Evolutionary conservation across 2,113 vertebrate species (phyloP).

Genomic region (Cyanistes caeruleus): DNA sequence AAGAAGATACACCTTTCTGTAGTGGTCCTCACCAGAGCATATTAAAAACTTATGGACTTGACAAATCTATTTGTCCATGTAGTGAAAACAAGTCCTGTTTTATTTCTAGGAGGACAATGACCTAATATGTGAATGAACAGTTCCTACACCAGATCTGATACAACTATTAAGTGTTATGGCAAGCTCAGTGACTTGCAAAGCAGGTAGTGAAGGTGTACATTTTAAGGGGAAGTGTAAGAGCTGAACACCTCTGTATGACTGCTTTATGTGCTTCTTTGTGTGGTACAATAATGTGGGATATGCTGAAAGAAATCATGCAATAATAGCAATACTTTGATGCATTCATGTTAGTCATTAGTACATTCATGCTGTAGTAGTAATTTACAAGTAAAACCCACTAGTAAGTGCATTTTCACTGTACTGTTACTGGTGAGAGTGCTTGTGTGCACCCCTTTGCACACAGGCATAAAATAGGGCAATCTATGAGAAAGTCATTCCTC

Average conservation of each 20-base stretch:
- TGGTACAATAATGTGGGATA: neutral
- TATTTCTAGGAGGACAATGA: neutral
- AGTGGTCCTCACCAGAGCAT: neutral
- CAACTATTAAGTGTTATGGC: neutral
- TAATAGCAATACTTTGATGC: neutral
- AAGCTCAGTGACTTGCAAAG: neutral
- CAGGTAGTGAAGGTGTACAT: neutral
- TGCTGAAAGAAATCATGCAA: neutral
- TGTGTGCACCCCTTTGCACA: neutral
- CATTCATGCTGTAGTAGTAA: neutral
- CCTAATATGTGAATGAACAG: neutral
- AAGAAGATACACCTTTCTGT: neutral
- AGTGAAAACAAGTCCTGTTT: neutral
- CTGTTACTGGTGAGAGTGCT: neutral
- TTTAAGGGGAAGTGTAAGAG: neutral
- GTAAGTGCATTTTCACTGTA: neutral
- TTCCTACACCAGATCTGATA: neutral
- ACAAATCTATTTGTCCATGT: neutral
- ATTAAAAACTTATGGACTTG: neutral
- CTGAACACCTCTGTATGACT: neutral
- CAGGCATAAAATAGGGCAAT: neutral
- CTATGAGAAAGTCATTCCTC: neutral
- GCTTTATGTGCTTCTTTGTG: neutral
- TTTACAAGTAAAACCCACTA: neutral
- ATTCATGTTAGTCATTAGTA: neutral